Evolutionary conservation across 2,888 invertebrate species (phyloP), one percentile per base, ranked within the genome.

Genomic region (Leptopilina syphax): DNA sequence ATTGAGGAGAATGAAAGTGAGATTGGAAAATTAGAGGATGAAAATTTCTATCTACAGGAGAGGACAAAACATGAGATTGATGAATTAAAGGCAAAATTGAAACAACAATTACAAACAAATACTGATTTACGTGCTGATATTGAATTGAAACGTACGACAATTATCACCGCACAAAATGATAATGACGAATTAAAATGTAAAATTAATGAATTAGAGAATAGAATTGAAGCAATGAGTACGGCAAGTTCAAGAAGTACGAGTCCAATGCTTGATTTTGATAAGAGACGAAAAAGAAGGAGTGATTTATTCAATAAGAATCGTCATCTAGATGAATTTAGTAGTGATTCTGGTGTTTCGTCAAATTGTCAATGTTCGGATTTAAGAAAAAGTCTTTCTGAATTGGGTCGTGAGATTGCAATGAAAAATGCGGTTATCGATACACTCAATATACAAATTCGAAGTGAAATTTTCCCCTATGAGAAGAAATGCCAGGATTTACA

Each of bases 1-100:
- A 88, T 88, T 34, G 79, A 83, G 12, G 82, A 85, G 67, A 83
- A 83, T 65, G 83, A 85, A 18, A 65, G 73, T 6, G 87, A 89
- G 65, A 87, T 85, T 34, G 81, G 76, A 0, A 85, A 86, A 27
- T 79, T 88, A 7, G 84, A 84, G 7, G 84, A 85, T 41, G 77
- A 91, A 13, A 91, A 92, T 81, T 90, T 91, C 57, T 92, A 92
- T 1, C 81, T 93, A 44, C 92, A 92, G 57, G 92, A 73, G 13
- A 60, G n/a, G 3, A 34, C 1, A 1, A 41, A 12, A 27, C 54
- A 57, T 13, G 73, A 73, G n/a, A 34, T 57, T 9, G 73, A 73
- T 9, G 54, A 70, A 27, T 34, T 70, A 24, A 54, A 9, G 6
- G 24, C 13, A 7, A 54, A 41, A 9, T 41, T 60, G 6, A 73